phyloP scores from a whole-genome alignment of 2,113 vertebrate genomes.

The Strix uralensis region DNA sequence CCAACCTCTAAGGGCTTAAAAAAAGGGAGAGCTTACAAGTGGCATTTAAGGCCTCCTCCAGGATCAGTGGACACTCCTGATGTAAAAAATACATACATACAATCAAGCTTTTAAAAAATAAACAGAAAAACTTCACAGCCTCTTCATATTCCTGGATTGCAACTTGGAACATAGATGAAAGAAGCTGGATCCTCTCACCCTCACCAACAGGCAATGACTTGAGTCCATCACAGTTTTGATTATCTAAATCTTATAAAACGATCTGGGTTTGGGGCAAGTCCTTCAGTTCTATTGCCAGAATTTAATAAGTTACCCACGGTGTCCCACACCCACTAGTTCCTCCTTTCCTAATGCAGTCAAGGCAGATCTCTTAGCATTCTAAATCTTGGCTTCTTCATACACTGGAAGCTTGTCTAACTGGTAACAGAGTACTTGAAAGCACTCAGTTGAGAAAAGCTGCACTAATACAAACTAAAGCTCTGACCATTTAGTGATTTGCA shows the following conservation, averaged over 20 bases:
- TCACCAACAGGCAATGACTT: not conserved
- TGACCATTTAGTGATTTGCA: conserved; percentile 23
- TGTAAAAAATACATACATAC: conserved; percentile 32
- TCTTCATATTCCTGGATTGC: conserved; percentile 1
- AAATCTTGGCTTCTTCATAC: not conserved
- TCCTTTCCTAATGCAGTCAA: not conserved
- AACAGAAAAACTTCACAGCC: not conserved
- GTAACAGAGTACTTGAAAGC: not conserved
- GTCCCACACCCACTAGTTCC: not conserved
- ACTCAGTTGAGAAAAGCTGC: not conserved
- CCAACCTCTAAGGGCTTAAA: not conserved
- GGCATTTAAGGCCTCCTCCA: conserved; percentile 24
- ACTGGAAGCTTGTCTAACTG: not conserved
- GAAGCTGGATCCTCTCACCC: not conserved
- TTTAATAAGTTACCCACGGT: not conserved
- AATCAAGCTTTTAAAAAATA: conserved; percentile 11
- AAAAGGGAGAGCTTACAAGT: not conserved
- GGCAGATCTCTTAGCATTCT: not conserved
- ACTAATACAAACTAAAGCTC: conserved; percentile 40
- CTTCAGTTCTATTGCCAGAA: conserved; percentile 3
- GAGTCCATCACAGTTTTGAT: not conserved
- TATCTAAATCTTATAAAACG: not conserved
- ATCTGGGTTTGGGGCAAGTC: not conserved
- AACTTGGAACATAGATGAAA: not conserved
- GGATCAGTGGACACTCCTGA: not conserved